Evolutionary conservation across 2,888 invertebrate genomes (phyloP).

Genomic region (Dynastes grantii): DNA sequence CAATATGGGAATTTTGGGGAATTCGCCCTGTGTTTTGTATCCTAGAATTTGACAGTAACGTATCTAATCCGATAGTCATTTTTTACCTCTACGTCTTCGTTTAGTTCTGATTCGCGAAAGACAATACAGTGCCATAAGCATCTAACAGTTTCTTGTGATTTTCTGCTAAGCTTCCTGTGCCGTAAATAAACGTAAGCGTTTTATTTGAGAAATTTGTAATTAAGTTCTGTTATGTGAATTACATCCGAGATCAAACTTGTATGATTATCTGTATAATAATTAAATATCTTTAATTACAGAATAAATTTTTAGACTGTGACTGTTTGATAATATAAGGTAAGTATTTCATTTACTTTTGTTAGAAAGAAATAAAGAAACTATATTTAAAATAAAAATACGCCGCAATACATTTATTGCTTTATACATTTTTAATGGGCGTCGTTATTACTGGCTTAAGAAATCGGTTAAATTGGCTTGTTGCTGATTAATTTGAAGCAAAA

Average conservation of each 20-base stretch:
- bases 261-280: background rate
- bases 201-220: slow-evolving; percentile 30
- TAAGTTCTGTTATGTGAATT: slow-evolving; percentile 39
- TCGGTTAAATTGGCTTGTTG: too few relatives aligned
- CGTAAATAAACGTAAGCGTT: slow-evolving; percentile 38
- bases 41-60: slow-evolving; percentile 20
- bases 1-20: slow-evolving; percentile 52
- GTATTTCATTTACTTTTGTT: background rate
- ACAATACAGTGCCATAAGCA: background rate
- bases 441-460: too few relatives aligned
- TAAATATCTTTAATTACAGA: background rate
- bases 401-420: background rate
- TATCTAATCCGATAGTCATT: slow-evolving; percentile 22
- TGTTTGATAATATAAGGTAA: background rate
- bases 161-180: slow-evolving; percentile 43
- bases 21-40: slow-evolving; percentile 25
- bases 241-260: background rate
- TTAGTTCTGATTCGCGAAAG: background rate
- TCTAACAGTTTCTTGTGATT: slow-evolving; percentile 43
- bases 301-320: background rate
- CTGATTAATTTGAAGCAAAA: too few relatives aligned
- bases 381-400: too few relatives aligned
- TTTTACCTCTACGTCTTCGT: background rate
- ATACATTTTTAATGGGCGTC: too few relatives aligned
- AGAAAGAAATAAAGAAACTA: background rate